phyloP scores from a whole-genome alignment of 2,113 vertebrate species.

The Campylomormyrus numenius region DNA sequence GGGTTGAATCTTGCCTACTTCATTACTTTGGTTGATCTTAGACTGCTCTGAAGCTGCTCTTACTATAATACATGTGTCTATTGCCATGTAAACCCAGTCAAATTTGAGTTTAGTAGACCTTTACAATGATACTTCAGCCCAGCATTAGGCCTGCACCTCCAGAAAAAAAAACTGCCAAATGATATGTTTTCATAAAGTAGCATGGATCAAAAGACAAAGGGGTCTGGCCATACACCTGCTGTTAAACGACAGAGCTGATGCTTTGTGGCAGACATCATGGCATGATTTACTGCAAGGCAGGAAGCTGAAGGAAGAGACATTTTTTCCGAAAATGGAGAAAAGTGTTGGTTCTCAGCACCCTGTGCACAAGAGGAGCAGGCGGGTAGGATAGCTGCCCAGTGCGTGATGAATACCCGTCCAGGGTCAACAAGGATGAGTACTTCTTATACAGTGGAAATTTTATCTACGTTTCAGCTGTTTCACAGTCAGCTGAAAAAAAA shows the following conservation, averaged over 20 bases:
- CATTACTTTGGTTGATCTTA: too few relatives aligned
- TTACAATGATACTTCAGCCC: neutral
- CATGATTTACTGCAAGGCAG: neutral
- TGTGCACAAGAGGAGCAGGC: neutral
- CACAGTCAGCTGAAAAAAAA: neutral
- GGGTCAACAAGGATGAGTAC: neutral
- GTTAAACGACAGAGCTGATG: neutral
- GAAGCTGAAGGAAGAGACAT: neutral
- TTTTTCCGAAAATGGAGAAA: neutral
- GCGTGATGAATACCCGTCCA: neutral
- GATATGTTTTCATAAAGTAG: neutral
- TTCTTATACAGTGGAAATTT: neutral
- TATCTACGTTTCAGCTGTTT: neutral
- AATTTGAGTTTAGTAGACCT: neutral
- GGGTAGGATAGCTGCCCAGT: neutral
- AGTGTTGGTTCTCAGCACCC: neutral
- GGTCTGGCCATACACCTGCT: neutral
- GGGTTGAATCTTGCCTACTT: too few relatives aligned
- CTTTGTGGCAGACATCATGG: neutral
- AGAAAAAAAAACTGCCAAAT: neutral
- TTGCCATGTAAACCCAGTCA: neutral
- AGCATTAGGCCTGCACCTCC: neutral
- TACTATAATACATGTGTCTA: too few relatives aligned
- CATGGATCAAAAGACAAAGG: neutral
- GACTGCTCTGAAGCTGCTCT: too few relatives aligned